Conservation (phyloP, 1,140 invertebrate genomes). For the Solen grandis region DNA sequence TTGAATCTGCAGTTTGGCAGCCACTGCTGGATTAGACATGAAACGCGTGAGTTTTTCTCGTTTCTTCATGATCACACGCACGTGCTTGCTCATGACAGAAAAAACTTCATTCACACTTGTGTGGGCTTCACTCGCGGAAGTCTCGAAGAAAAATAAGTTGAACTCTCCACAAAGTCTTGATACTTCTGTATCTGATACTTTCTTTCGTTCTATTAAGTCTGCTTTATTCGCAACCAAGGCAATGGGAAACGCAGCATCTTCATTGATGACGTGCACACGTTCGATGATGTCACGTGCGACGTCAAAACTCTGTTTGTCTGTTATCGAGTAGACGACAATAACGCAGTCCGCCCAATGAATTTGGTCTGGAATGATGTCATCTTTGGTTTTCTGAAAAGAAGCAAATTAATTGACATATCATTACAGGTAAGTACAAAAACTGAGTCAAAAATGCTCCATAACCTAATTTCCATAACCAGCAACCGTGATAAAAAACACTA, state of each 20-base stretch:
- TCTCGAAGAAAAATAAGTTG: constrained; percentile 68
- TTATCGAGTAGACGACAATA: constrained; percentile 91
- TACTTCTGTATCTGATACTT: constrained; percentile 60
- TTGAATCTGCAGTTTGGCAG: constrained; percentile 72
- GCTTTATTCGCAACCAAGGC: constrained; percentile 98
- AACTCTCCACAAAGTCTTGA: constrained; percentile 64
- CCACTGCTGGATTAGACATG: constrained; percentile 71
- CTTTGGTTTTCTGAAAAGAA: constrained; percentile 51
- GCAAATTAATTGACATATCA: too few relatives aligned
- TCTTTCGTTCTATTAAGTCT: constrained; percentile 85
- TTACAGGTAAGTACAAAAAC: too few relatives aligned
- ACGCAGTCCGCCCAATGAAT: constrained; percentile 85
- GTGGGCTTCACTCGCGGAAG: constrained; percentile 73
- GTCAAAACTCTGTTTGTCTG: constrained; percentile 94
- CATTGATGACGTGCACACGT: constrained; percentile 94
- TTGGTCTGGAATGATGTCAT: constrained; percentile 63
- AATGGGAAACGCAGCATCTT: constrained; percentile 96
- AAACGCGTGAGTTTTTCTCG: constrained; percentile 73
- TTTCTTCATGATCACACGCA: constrained; percentile 66
- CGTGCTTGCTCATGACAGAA: constrained; percentile 59
- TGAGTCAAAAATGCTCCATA: too few relatives aligned
- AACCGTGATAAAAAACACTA: too few relatives aligned
- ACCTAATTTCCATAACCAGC: too few relatives aligned
- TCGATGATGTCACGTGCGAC: constrained; percentile 95
- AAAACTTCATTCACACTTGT: constrained; percentile 67